These are phyloP conservation scores for Cephonodes hylas DNA, from an alignment of 2,888 invertebrate species.

Conservation along the genomic window DNA sequence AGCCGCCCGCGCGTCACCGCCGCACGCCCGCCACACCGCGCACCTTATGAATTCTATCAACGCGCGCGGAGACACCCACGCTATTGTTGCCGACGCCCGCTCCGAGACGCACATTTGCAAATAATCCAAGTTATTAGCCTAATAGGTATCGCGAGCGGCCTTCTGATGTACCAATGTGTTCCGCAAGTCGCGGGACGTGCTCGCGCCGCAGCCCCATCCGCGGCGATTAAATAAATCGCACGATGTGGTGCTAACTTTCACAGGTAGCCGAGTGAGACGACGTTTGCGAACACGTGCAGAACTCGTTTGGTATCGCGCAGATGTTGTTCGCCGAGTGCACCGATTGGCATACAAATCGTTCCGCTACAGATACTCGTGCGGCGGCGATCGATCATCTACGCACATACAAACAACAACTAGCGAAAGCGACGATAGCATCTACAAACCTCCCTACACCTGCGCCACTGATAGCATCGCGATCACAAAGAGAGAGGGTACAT, in stretches of 20 bases:
- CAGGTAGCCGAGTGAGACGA: slow-evolving; percentile 3
- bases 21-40: slow-evolving; percentile 44
- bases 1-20: slow-evolving; percentile 26
- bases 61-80: slow-evolving; percentile 32
- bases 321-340: neutral
- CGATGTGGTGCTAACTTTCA: neutral
- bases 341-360: neutral
- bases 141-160: slow-evolving; percentile 29
- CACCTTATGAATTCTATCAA: slow-evolving; percentile 51
- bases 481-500: too few relatives aligned
- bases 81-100: slow-evolving; percentile 53
- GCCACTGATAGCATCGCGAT: too few relatives aligned
- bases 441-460: neutral
- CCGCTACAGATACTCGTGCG: neutral
- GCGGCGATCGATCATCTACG: neutral
- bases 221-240: slow-evolving; percentile 8
- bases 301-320: slow-evolving; percentile 6
- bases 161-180: slow-evolving; percentile 7
- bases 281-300: slow-evolving; percentile 10
- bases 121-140: slow-evolving; percentile 52
- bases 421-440: neutral
- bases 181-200: neutral
- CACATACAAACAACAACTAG: neutral
- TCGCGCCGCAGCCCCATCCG: neutral
- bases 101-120: slow-evolving; percentile 52